These are phyloP conservation scores for Odontocerum albicorne DNA, from an alignment of 2,888 invertebrate genomes.

Conservation along the genomic window DNA sequence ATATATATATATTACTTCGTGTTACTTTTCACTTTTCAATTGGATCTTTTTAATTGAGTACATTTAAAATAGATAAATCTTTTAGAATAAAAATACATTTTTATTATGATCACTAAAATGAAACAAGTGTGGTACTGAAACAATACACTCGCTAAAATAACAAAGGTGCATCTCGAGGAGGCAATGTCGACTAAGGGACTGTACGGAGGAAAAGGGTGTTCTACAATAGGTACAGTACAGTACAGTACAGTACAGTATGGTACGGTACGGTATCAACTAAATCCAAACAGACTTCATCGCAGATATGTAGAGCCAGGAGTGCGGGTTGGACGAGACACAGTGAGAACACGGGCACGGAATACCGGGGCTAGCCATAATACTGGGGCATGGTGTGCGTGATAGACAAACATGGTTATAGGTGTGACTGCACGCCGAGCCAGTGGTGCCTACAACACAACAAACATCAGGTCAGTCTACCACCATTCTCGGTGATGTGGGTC, in stretches of 20 bases:
- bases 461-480: slow-evolving; percentile 4
- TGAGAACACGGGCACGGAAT: no score
- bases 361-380: slow-evolving; percentile 4
- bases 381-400: not conserved
- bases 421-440: not conserved
- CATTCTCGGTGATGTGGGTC: no score
- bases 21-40: no score
- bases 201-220: slow-evolving; percentile 10
- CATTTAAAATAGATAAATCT: no score
- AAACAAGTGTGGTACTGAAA: slow-evolving; percentile 20
- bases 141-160: slow-evolving; percentile 21
- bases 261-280: no score
- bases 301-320: slow-evolving; percentile 35
- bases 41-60: no score
- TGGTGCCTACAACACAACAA: slow-evolving; percentile 26
- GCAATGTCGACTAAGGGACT: slow-evolving; percentile 15
- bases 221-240: slow-evolving; percentile 1
- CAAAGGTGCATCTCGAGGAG: slow-evolving; percentile 20
- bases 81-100: no score
- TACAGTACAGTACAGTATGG: no score
- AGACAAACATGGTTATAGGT: not conserved
- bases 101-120: slow-evolving; percentile 26
- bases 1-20: no score
- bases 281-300: slow-evolving; percentile 24
- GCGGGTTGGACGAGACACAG: no score